Percentiles rank a stretch among this genome's conserved stretches.
These are phyloP conservation scores for Arctopsyche grandis DNA, from an alignment of 1,140 invertebrate species.

Conservation along the genomic window DNA sequence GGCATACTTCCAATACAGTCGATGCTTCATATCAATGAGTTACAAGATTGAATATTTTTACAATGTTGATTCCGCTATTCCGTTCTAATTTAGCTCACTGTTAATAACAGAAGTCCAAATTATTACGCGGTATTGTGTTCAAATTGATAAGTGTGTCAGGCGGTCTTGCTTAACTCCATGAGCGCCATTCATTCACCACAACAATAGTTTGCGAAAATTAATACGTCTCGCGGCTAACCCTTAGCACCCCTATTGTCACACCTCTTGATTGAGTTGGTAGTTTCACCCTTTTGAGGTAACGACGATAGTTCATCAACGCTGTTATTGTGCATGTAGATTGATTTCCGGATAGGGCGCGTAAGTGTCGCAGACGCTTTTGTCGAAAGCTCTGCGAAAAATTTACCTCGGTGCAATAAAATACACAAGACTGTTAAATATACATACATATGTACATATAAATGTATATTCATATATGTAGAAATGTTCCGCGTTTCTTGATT, in stretches of 20 bases:
- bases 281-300: not conserved
- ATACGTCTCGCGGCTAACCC: not conserved
- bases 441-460: not conserved
- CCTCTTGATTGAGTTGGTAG: not conserved
- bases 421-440: not conserved
- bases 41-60: too few relatives aligned
- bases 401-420: not conserved
- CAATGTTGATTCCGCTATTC: too few relatives aligned
- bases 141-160: not conserved
- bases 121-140: too few relatives aligned
- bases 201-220: not conserved
- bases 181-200: not conserved
- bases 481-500: too few relatives aligned
- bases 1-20: too few relatives aligned
- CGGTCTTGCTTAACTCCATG: not conserved
- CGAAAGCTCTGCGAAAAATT: not conserved
- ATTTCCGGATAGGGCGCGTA: not conserved
- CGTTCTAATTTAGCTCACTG: too few relatives aligned
- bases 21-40: too few relatives aligned
- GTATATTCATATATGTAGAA: too few relatives aligned
- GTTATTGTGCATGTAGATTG: not conserved
- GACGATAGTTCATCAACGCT: slow-evolving; percentile 6
- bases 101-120: too few relatives aligned
- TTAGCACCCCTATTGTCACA: not conserved
- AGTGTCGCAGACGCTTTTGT: not conserved